Base-by-base conservation (phyloP, 2,113 vertebrate species). In the Ciconia boyciana region DNA sequence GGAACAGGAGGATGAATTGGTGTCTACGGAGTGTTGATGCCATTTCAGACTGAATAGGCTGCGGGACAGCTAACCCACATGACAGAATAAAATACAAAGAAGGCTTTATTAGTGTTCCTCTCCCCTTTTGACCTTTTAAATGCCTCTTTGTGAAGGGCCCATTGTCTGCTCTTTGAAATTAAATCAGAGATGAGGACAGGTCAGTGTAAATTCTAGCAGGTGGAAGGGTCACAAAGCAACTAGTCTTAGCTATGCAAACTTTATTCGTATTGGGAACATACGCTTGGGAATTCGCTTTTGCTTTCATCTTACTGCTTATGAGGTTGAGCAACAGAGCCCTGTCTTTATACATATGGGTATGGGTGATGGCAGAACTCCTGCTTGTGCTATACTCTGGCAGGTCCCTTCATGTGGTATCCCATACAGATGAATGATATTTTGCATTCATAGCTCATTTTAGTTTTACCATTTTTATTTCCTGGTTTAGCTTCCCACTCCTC, bases 11-110 rank as follows among this genome's bases (percentile, higher is more conserved):
- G 79, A 90, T 94, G 92, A 96, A 96, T 95, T 91, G 83, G 88
- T 70, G 95, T 96, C 94, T 78, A 26, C 2, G 60, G 96, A 93
- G 64, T 4, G 2, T 80, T 93, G 92, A 92, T 96, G 94, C 85
- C 92, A 93, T 94, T 96, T 94, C 90, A 93, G 80, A 75, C 60
- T 92, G 86, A 94, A 95, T 92, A 94, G 94, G 60, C 83, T 89
- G 64, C 48, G 64, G 92, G 61, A 70, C 72, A 82, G 90, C 83
- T 87, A 96, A 89, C 43, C 28, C 92, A 92, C 80, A 92, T 49
- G 86, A 89, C 61, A 93, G 92, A 93, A 94, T 79, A 87, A 96
- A 97, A 94, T 84, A 94, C 86, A 95, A 96, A 93, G 74, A 78
- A 91, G 65, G 77, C 36, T 96, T 92, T 92, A 91, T 91, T 94